These are phyloP conservation scores for Aphis gossypii DNA, from an alignment of 1,140 invertebrate genomes.

Conservation along the genomic window DNA sequence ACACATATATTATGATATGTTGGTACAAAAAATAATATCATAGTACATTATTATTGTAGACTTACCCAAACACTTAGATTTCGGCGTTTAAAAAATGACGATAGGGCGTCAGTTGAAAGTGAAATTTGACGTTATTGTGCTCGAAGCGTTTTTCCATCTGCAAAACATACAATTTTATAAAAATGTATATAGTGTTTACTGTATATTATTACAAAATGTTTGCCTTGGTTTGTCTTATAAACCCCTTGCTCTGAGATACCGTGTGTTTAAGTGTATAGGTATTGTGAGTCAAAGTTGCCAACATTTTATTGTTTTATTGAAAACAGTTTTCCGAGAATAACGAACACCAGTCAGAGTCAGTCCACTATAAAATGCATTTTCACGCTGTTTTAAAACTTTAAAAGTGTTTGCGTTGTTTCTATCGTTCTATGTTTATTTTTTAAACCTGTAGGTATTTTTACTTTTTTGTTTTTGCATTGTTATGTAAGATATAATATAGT, in stretches of 20 bases:
- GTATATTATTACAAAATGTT: not conserved
- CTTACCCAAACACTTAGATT: not conserved
- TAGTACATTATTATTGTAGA: no score
- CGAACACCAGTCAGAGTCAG: not conserved
- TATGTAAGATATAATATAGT: not conserved
- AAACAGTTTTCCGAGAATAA: not conserved
- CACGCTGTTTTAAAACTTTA: not conserved
- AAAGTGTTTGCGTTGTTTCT: not conserved
- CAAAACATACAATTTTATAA: not conserved
- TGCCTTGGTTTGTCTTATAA: not conserved
- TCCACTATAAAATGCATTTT: not conserved
- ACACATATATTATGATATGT: not conserved
- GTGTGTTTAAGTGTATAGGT: not conserved
- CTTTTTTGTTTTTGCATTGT: slow-evolving; percentile 5
- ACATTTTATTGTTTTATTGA: not conserved
- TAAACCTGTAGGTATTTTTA: not conserved
- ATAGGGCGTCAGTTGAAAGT: not conserved
- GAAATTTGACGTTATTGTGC: not conserved
- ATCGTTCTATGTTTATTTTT: not conserved
- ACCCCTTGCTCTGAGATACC: not conserved
- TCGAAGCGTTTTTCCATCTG: not conserved
- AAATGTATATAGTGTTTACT: not conserved
- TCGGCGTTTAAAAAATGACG: not conserved
- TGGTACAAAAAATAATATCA: not conserved
- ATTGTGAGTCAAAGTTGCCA: not conserved